Evolutionary conservation across 1,140 invertebrate species (phyloP), one percentile per base, ranked within the genome.

Genomic region (Atta cephalotes): DNA sequence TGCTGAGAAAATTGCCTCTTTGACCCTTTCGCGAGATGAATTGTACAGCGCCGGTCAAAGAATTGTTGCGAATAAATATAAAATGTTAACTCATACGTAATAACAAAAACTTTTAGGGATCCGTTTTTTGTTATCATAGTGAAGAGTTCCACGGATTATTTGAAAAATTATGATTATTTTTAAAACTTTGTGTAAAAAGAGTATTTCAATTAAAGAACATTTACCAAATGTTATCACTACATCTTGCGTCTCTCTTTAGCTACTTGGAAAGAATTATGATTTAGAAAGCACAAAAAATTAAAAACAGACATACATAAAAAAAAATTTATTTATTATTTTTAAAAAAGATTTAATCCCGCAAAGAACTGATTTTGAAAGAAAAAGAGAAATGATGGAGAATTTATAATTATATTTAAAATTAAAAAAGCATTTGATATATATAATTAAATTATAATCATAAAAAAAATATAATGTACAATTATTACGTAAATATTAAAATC

Each of bases 1-100:
- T 86, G 51, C 71, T 14, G 21, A 5, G 66, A 56, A 51, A 87
- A 66, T 74, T 63, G 62, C 78, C 85, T 82, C 88, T 87, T 87
- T 89, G 62, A 56, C 68, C 63, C 51, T 49, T 49, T 51, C 31
- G 65, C 49, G 60, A 71, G 60, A 74, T 51, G 66, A 90, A 82
- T 82, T 72, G 21, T 56, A 39, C 62, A 12, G 28, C 53, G 72
- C 56, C 70, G 25, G 70, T 25, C 39, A 39, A 84, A 76, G 74
- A 84, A 84, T 84, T 14, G 28, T 62, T 62, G 18, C 39, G 39
- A 21, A 62, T 49, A n/a, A 74, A 74, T 51, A 45, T 7, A 76
- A 35, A 74, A 58, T 21, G 56, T 21, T 84, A 31, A 62, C 16
- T 49, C 35, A 49, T 39, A 49, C 21, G 56, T 62, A 28, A 7